A percentile compares a stretch with the other conserved stretches of the same genome.
phyloP scores from a whole-genome alignment of 2,113 vertebrate genomes.

The Vidua chalybeata region DNA sequence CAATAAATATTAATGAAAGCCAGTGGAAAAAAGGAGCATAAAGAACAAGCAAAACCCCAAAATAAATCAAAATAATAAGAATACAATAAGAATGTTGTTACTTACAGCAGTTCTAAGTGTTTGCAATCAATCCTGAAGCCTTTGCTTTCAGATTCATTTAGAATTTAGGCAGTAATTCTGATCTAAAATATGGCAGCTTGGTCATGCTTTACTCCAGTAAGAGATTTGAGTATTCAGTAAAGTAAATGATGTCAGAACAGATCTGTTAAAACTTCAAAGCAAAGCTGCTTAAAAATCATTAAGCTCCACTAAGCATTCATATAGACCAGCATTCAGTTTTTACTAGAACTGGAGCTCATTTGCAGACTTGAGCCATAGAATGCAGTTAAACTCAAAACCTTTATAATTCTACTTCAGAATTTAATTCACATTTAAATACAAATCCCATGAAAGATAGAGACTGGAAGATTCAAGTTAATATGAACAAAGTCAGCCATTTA shows the following conservation, averaged over 20 bases:
- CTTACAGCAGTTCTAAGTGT: not conserved
- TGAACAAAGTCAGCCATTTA: not conserved
- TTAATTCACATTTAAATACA: not conserved
- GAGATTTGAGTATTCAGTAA: not conserved
- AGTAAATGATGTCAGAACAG: not conserved
- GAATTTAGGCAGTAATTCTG: not conserved
- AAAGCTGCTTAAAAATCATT: slow-evolving; percentile 20
- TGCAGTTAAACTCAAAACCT: not conserved
- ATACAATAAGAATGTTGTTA: not conserved
- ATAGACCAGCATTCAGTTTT: not conserved
- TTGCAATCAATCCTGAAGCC: slow-evolving; percentile 32
- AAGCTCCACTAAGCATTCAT: not conserved
- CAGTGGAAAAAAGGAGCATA: not conserved
- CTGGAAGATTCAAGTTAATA: not conserved
- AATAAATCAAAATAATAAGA: not conserved
- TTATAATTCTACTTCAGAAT: not conserved
- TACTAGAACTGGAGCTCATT: not conserved
- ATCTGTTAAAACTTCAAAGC: slow-evolving; percentile 8
- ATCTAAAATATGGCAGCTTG: not conserved
- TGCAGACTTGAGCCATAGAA: not conserved
- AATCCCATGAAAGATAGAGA: not conserved
- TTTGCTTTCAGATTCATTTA: not conserved
- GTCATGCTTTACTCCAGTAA: not conserved
- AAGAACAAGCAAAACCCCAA: not conserved
- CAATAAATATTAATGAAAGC: slow-evolving; percentile 52